Evolutionary conservation across 2,113 vertebrate species (phyloP).

Genomic region (Lophotis ruficrista): DNA sequence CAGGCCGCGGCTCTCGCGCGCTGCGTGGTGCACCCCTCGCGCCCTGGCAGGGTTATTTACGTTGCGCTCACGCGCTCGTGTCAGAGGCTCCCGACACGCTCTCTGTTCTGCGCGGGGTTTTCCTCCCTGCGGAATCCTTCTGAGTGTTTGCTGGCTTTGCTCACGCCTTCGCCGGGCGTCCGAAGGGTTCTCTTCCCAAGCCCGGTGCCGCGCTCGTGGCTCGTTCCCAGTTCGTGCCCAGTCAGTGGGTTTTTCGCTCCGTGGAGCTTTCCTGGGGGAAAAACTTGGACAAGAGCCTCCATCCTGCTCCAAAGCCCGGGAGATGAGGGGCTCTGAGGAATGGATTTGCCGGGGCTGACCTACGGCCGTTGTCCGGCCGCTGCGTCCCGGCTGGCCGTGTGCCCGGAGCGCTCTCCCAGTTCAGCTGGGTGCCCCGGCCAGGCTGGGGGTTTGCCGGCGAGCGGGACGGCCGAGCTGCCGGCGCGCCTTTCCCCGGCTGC

Average conservation of each 20-base stretch:
- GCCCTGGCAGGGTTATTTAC: not conserved
- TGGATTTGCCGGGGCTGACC: not conserved
- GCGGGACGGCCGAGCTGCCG: not conserved
- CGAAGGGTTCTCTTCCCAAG: not conserved
- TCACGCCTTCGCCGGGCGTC: not conserved
- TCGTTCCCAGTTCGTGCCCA: rapidly evolving
- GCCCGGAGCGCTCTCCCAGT: not conserved
- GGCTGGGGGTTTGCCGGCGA: not conserved
- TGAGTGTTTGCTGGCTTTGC: not conserved
- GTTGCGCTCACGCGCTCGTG: not conserved
- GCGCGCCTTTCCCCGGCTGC: rapidly evolving
- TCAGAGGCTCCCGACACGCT: not conserved
- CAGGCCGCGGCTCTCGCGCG: not conserved
- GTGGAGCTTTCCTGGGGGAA: not conserved
- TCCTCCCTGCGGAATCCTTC: constrained; percentile 22
- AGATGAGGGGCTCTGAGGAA: not conserved
- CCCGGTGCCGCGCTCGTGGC: rapidly evolving
- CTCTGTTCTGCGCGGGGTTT: not conserved
- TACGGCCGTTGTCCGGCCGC: rapidly evolving
- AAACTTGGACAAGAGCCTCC: not conserved
- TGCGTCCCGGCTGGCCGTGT: not conserved
- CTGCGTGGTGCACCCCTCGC: rapidly evolving
- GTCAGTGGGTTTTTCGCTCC: rapidly evolving
- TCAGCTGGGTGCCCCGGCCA: not conserved
- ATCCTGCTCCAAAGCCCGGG: not conserved